These are phyloP conservation scores for Drosophila mulleri DNA, from an alignment of 2,888 invertebrate species.

Conservation along the genomic window DNA sequence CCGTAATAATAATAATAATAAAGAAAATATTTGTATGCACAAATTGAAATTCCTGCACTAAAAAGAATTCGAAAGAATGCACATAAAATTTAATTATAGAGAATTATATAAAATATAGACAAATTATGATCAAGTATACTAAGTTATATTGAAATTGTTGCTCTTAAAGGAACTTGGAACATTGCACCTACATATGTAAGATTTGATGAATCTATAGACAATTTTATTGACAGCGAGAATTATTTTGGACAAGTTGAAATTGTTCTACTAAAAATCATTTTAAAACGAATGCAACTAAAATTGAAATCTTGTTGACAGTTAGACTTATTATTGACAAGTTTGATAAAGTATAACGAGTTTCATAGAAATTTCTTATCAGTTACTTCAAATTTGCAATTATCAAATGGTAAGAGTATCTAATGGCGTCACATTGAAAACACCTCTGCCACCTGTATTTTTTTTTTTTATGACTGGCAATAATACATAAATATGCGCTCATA, in stretches of 20 bases:
- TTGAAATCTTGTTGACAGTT: background rate
- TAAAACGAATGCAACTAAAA: background rate
- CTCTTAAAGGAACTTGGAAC: too few species aligned
- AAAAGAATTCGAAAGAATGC: too few species aligned
- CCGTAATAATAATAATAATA: background rate
- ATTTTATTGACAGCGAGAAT: too few species aligned
- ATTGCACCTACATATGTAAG: too few species aligned
- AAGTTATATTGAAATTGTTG: too few species aligned
- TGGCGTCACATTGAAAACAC: background rate
- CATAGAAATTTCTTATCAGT: background rate
- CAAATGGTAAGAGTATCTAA: background rate
- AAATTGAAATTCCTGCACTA: background rate
- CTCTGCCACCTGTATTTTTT: background rate
- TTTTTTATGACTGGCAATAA: slow-evolving; percentile 28
- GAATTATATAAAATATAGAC: too few species aligned
- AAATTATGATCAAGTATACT: too few species aligned
- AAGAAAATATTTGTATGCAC: background rate
- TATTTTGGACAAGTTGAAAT: too few species aligned
- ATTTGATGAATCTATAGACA: too few species aligned
- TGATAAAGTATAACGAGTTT: background rate
- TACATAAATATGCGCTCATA: slow-evolving; percentile 34
- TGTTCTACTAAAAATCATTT: background rate
- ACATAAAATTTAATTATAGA: too few species aligned
- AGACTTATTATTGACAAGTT: background rate
- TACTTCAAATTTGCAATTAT: background rate